Conservation (phyloP, 2,888 invertebrate species). For the Colletes collaris region DNA sequence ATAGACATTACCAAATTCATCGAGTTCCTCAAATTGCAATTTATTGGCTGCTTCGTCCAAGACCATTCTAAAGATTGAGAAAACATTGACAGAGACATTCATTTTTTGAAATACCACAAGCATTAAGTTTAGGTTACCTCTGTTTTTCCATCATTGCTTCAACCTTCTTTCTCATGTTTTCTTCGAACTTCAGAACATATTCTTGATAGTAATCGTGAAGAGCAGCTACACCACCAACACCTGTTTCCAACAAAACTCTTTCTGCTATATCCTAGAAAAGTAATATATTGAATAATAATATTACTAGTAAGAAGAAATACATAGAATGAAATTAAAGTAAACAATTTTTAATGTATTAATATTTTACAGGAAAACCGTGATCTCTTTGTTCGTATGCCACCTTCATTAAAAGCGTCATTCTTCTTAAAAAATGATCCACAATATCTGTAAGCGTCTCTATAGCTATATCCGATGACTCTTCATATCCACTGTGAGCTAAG, state of each 20-base stretch:
- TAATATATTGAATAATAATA: not conserved
- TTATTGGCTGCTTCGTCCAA: constrained; percentile 79
- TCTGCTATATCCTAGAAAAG: constrained; percentile 85
- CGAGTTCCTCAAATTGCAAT: constrained; percentile 79
- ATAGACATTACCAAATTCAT: constrained; percentile 80
- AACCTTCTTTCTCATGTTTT: constrained; percentile 74
- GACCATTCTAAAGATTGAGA: constrained; percentile 73
- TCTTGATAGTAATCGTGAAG: constrained; percentile 86
- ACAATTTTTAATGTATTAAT: constrained; percentile 1
- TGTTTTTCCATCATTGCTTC: constrained; percentile 77
- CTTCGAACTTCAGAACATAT: constrained; percentile 76
- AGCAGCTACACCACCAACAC: constrained; percentile 85
- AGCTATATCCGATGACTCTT: constrained; percentile 84
- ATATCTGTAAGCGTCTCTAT: constrained; percentile 84
- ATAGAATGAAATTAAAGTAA: not conserved
- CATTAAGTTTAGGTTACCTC: constrained; percentile 74
- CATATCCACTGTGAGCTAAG: constrained; percentile 85
- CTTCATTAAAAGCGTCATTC: constrained; percentile 84
- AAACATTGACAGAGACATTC: constrained; percentile 16
- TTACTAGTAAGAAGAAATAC: not conserved
- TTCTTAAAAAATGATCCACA: constrained; percentile 83
- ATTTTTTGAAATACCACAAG: constrained; percentile 35
- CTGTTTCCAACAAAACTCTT: constrained; percentile 86
- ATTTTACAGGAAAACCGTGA: constrained; percentile 84
- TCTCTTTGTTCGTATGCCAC: constrained; percentile 84